A percentile compares a stretch with the other conserved stretches of the same genome.
Conservation (phyloP, 2,797 vertebrate species). For the Malacoraja senta region DNA sequence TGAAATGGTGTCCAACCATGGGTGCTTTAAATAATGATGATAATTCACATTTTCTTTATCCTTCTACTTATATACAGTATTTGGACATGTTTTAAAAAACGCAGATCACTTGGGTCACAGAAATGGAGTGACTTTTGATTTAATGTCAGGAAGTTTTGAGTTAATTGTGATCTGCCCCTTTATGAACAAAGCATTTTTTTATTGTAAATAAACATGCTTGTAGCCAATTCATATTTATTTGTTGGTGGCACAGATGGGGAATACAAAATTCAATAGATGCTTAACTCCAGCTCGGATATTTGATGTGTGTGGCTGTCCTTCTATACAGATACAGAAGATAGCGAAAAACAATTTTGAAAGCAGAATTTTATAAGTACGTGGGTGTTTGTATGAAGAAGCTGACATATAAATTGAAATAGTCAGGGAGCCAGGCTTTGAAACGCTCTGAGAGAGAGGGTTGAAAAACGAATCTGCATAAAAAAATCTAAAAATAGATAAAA, state of each 20-base stretch:
- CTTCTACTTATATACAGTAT: not conserved
- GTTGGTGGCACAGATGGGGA: not conserved
- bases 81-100: not conserved
- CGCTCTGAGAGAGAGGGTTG: not conserved
- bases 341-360: constrained; percentile 16
- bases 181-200: not conserved
- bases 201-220: not conserved
- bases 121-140: not conserved
- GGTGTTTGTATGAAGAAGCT: not conserved
- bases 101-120: not conserved
- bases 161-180: not conserved
- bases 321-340: not conserved
- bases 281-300: not conserved
- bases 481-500: constrained; percentile 29
- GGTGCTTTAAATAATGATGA: not conserved
- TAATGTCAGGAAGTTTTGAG: not conserved
- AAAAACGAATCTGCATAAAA: not conserved
- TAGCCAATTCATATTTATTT: not conserved
- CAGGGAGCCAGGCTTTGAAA: not conserved
- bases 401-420: not conserved
- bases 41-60: not conserved
- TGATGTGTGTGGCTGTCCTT: not conserved
- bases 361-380: not conserved
- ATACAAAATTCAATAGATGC: not conserved
- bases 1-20: not conserved